These are phyloP conservation scores for Andrena marginata DNA, from an alignment of 2,888 invertebrate species.

Conservation along the genomic window DNA sequence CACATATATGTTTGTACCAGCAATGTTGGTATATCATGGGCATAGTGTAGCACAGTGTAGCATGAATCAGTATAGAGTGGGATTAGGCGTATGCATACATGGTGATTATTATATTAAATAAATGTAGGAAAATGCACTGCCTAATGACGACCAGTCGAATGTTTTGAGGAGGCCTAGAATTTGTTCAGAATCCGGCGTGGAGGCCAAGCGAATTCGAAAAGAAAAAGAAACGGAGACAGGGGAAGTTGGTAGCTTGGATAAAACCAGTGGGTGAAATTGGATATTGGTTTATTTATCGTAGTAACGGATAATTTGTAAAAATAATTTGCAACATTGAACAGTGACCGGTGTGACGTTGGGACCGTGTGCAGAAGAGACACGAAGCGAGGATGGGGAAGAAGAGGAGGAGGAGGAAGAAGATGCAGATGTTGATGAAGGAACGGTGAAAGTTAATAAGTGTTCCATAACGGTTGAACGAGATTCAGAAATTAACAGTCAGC, in stretches of 20 bases:
- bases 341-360: slow-evolving; percentile 45
- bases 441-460: background rate
- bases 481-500: background rate
- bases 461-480: background rate
- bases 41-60: too few relatives aligned
- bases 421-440: background rate
- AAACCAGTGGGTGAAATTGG: background rate
- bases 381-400: background rate
- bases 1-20: too few relatives aligned
- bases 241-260: slow-evolving; percentile 38
- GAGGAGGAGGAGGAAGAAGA: background rate
- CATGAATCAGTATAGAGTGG: too few relatives aligned
- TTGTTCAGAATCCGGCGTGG: background rate
- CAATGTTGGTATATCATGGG: too few relatives aligned
- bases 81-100: too few relatives aligned
- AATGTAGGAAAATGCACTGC: background rate
- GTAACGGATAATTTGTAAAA: background rate
- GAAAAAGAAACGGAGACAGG: background rate
- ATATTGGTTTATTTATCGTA: background rate
- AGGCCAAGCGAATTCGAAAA: background rate
- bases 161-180: background rate
- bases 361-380: slow-evolving; percentile 10
- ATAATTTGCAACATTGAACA: background rate
- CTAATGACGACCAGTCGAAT: background rate
- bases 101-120: background rate